phyloP scores from a whole-genome alignment of 30 jellyfish, hydroid and myxozoan species.

The Haliclystus octoradiatus region DNA sequence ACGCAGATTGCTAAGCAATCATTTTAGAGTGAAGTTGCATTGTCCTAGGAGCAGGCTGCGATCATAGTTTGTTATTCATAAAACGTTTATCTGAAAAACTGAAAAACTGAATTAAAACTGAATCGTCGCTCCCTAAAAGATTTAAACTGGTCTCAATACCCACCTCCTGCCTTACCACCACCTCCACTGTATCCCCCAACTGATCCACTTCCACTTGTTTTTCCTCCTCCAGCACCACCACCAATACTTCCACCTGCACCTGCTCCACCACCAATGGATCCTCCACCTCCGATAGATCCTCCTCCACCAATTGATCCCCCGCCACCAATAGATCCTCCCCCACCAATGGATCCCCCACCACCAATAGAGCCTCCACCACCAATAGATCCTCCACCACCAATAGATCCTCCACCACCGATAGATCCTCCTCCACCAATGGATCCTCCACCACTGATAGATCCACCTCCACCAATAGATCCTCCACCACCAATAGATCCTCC shows the following conservation, averaged over 20 bases:
- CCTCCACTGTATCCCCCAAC: constrained; percentile 7
- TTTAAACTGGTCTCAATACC: no score
- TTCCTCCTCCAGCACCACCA: constrained; percentile 12
- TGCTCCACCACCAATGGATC: neutral
- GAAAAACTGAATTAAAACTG: no score
- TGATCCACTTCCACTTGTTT: constrained; percentile 7
- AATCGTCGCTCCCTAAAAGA: no score
- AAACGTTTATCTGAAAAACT: no score
- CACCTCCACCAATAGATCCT: constrained; percentile 4
- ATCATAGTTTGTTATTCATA: no score
- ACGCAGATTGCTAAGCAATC: no score
- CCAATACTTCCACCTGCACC: constrained; percentile 4
- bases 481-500: constrained; percentile 6
- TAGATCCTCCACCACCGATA: constrained; percentile 4
- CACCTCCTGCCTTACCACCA: constrained; percentile 14
- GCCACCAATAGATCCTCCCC: constrained; percentile 3
- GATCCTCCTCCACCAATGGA: constrained; percentile 13
- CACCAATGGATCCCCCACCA: constrained; percentile 5
- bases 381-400: constrained; percentile 10
- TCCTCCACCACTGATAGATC: constrained; percentile 9
- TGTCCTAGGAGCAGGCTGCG: no score
- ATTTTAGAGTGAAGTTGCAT: no score
- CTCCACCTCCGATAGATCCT: no score
- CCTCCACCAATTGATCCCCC: constrained; percentile 2
- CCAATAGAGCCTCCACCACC: constrained; percentile 11